Base-by-base conservation (phyloP, 2,113 vertebrate species). In the Ia io region DNA sequence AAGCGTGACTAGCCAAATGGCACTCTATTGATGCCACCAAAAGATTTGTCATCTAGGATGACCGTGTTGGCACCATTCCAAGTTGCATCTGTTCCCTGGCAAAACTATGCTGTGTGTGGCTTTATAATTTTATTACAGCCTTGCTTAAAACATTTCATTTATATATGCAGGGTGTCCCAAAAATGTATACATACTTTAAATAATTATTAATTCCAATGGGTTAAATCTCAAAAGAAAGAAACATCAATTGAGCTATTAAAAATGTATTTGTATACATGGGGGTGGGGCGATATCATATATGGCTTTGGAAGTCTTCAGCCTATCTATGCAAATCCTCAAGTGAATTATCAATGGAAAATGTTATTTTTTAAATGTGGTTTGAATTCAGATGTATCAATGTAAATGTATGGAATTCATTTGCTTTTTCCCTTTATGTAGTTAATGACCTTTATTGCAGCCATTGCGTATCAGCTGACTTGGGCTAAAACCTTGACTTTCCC, bases 1-100 rank as follows among this genome's bases (percentile, higher is more conserved):
- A 2, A 6, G 23, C 12, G 2, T 91, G 88, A 95, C 83, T 92
- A 94, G 53, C 73, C 59, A 92, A 97, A 94, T 95, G 74, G 37
- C 76, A 61, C 18, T 67, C 35, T 37, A 88, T 28, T 96, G 67
- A 92, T 69, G 47, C 35, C 22, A 28, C 82, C 2, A 11, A n/a
- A 83, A 76, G 74, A 67, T 93, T 67, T 93, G 77, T 83, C 77
- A 83, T 30, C 47, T 78, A 37, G 23, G 23, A 59, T 69, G 53
- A 93, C 44, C 47, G 82, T 44, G n/a, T 5, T 85, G 94, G 42
- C 85, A 47, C 14, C 35, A 53, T 73, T 96, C 85, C 94, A 94
- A 95, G 32, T 73, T 89, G 65, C 40, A 73, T 88, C 47, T 76
- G 14, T 28, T 89, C 35, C 35, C 30, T 59, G 56, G 86, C 4